Percentiles rank a stretch among this genome's conserved stretches.
phyloP scores from a whole-genome alignment of 2,888 invertebrate species.

The Scrobipalpa atriplicella region DNA sequence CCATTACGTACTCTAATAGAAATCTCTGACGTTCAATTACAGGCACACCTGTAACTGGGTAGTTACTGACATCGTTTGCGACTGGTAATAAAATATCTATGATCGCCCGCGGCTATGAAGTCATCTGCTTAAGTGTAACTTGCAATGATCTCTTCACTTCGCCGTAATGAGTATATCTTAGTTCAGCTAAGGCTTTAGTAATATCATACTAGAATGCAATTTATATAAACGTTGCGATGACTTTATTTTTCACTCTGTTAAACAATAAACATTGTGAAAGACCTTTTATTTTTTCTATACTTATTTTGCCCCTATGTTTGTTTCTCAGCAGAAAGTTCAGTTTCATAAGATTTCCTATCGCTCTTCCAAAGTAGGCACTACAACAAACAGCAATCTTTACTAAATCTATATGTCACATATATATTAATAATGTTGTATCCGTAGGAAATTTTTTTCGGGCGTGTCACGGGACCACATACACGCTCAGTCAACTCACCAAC shows the following conservation, averaged over 20 bases:
- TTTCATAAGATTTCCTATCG: too few relatives aligned
- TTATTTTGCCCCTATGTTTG: too few relatives aligned
- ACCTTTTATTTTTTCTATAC: too few relatives aligned
- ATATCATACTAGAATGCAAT: background rate
- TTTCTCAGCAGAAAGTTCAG: too few relatives aligned
- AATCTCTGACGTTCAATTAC: conserved; percentile 6
- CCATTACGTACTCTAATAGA: conserved; percentile 12
- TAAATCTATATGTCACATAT: too few relatives aligned
- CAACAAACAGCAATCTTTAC: too few relatives aligned
- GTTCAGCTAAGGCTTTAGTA: background rate
- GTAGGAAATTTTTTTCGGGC: background rate
- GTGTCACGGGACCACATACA: background rate
- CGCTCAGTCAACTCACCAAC: background rate
- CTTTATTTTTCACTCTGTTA: too few relatives aligned
- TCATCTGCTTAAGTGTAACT: conserved; percentile 9
- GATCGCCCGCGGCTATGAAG: conserved; percentile 11
- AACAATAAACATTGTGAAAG: too few relatives aligned
- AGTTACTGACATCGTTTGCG: conserved; percentile 14
- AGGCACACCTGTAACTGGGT: conserved; percentile 2
- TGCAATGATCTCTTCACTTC: conserved; percentile 4
- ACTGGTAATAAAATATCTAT: background rate
- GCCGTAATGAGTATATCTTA: background rate
- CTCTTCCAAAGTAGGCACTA: too few relatives aligned
- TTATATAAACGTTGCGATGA: too few relatives aligned
- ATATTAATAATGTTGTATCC: too few relatives aligned